Conservation (phyloP, 2,888 invertebrate genomes). For the Augiades crinisus region DNA sequence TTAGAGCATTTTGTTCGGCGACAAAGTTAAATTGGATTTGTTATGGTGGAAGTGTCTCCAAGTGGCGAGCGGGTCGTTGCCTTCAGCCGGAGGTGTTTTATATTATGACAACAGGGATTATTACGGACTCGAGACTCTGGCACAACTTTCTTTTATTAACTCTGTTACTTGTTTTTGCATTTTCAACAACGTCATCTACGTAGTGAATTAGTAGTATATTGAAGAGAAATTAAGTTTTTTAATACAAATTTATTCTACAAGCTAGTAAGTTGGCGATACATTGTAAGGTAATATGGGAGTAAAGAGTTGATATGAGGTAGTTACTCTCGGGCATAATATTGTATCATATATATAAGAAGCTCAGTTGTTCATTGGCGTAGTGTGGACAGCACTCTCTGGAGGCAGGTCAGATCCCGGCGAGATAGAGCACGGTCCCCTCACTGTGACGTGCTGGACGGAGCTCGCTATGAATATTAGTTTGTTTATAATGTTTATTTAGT, state of each 20-base stretch:
- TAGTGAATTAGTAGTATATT: too few relatives aligned
- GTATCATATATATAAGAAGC: not conserved
- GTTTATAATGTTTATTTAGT: slow-evolving; percentile 23
- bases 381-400: slow-evolving; percentile 34
- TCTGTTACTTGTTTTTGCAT: too few relatives aligned
- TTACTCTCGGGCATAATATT: too few relatives aligned
- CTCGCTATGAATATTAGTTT: slow-evolving; percentile 44
- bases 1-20: slow-evolving; percentile 71
- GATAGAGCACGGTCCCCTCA: slow-evolving; percentile 60
- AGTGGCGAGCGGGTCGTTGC: slow-evolving; percentile 63
- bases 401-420: slow-evolving; percentile 52
- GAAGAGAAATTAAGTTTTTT: too few relatives aligned
- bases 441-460: slow-evolving; percentile 36
- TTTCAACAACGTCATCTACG: too few relatives aligned
- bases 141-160: not conserved
- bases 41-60: slow-evolving; percentile 69
- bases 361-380: not conserved
- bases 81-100: slow-evolving; percentile 60
- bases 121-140: slow-evolving; percentile 3
- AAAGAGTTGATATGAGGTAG: too few relatives aligned
- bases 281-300: too few relatives aligned
- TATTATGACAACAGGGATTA: slow-evolving; percentile 57
- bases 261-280: too few relatives aligned
- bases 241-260: too few relatives aligned
- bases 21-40: slow-evolving; percentile 80